phyloP scores from a whole-genome alignment of 64 coral and sea anemone species.

The Stylophora pistillata region DNA sequence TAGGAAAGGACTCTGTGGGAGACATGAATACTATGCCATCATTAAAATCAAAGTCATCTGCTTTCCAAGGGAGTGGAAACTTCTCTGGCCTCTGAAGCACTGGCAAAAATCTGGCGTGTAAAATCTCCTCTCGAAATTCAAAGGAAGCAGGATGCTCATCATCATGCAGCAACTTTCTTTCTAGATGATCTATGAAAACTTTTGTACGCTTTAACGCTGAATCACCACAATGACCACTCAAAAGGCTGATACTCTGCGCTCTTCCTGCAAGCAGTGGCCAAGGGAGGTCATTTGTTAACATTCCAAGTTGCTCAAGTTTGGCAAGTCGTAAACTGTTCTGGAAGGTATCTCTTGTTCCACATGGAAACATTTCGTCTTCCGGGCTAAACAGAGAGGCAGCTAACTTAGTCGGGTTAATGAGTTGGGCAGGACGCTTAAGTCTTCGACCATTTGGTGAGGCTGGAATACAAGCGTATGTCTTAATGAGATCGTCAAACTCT shows the following conservation, averaged over 20 bases:
- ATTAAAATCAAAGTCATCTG: not conserved
- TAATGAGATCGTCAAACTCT: slow-evolving; percentile 41
- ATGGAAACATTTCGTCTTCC: slow-evolving; percentile 71
- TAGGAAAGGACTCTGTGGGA: slow-evolving; percentile 44
- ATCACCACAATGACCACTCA: not conserved
- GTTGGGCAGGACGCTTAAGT: slow-evolving; percentile 55
- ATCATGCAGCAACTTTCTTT: slow-evolving; percentile 25
- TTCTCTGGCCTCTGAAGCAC: slow-evolving; percentile 61
- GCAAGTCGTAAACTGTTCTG: slow-evolving; percentile 1
- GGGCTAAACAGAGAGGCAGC: slow-evolving; percentile 45
- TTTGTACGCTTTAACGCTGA: slow-evolving; percentile 28
- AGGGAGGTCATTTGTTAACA: slow-evolving; percentile 51
- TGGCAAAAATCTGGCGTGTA: slow-evolving; percentile 61
- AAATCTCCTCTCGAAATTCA: slow-evolving; percentile 2
- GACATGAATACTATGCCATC: not conserved
- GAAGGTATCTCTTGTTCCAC: slow-evolving; percentile 27
- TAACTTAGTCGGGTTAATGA: slow-evolving; percentile 52
- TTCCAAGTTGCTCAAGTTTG: slow-evolving; percentile 68
- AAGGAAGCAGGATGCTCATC: not conserved
- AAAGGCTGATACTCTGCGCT: slow-evolving; percentile 52
- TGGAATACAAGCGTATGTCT: slow-evolving; percentile 55
- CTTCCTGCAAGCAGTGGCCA: slow-evolving; percentile 70
- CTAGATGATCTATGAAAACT: slow-evolving; percentile 28
- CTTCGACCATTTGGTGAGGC: slow-evolving; percentile 31
- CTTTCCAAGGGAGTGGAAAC: slow-evolving; percentile 81